Percentiles rank a stretch among this genome's conserved stretches.
Conservation (phyloP, 2,888 invertebrate species). For the Gonocerus acuteangulatus region DNA sequence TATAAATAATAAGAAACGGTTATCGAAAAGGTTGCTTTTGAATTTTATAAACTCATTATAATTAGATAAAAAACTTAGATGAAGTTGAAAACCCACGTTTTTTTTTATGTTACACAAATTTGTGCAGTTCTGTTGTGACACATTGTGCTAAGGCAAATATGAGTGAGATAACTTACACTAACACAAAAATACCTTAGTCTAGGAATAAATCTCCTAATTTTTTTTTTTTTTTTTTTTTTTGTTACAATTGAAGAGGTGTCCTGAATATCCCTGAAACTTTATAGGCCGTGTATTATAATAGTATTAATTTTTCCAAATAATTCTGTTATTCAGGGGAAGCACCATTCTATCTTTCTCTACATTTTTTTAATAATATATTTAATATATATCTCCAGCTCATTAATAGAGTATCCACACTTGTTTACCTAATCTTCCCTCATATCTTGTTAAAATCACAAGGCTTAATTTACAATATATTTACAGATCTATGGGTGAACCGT, state of each 20-base stretch:
- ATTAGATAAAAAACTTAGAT: not conserved
- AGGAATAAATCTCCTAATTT: not conserved
- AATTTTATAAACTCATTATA: constrained; percentile 11
- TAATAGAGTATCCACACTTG: too few relatives aligned
- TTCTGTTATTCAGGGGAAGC: not conserved
- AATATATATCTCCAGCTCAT: not conserved
- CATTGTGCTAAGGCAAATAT: constrained; percentile 22
- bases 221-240: not conserved
- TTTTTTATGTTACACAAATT: not conserved
- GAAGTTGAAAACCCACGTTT: not conserved
- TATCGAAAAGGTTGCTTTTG: too few relatives aligned
- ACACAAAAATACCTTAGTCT: constrained; percentile 8
- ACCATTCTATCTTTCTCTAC: not conserved
- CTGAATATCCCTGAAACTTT: constrained; percentile 9
- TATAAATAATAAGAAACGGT: too few relatives aligned
- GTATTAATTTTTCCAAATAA: not conserved
- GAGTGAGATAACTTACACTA: not conserved
- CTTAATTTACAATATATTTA: constrained; percentile 22
- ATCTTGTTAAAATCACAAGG: constrained; percentile 1
- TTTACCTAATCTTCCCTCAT: not conserved
- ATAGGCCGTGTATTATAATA: constrained; percentile 12
- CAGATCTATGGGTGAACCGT: constrained; percentile 20
- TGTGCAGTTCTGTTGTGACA: constrained; percentile 9
- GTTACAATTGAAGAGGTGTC: constrained; percentile 4
- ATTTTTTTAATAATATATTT: not conserved